phyloP scores from a whole-genome alignment of 2,888 invertebrate species.

The Hypselothyrea guttata region DNA sequence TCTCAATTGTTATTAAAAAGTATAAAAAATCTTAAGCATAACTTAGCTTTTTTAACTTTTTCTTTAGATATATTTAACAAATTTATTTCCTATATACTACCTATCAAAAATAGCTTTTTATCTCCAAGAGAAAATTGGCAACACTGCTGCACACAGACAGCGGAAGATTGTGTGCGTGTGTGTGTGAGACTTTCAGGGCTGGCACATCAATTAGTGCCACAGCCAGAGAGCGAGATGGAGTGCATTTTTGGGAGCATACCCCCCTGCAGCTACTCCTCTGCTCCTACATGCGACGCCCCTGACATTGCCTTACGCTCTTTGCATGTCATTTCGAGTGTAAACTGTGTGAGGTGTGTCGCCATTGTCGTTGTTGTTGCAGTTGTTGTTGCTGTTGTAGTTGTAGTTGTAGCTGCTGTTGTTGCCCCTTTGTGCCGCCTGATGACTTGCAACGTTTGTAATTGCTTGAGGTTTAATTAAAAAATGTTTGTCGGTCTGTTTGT shows the following conservation, averaged over 20 bases:
- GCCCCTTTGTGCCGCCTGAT: conserved; percentile 52
- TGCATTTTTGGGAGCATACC: conserved; percentile 20
- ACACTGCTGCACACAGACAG: no score
- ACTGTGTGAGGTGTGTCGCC: conserved; percentile 63
- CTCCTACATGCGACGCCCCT: background rate
- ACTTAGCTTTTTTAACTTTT: no score
- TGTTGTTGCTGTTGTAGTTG: conserved; percentile 9
- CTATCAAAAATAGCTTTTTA: no score
- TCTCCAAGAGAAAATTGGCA: no score
- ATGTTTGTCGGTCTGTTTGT: conserved; percentile 53
- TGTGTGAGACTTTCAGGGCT: conserved; percentile 31
- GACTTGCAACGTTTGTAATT: conserved; percentile 68
- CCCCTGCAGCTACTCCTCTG: background rate
- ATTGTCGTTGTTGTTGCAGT: conserved; percentile 14
- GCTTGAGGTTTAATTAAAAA: conserved; percentile 76
- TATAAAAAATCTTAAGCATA: no score
- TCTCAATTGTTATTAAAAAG: no score
- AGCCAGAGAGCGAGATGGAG: conserved; percentile 22
- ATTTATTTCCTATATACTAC: no score
- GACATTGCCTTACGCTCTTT: conserved; percentile 40
- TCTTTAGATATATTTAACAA: no score
- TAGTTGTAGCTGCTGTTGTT: no score
- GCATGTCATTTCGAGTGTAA: conserved; percentile 70
- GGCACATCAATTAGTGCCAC: conserved; percentile 74
- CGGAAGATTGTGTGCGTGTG: no score